These are phyloP conservation scores for Tor tambroides DNA, from an alignment of 2,113 vertebrate genomes.

Conservation along the genomic window DNA sequence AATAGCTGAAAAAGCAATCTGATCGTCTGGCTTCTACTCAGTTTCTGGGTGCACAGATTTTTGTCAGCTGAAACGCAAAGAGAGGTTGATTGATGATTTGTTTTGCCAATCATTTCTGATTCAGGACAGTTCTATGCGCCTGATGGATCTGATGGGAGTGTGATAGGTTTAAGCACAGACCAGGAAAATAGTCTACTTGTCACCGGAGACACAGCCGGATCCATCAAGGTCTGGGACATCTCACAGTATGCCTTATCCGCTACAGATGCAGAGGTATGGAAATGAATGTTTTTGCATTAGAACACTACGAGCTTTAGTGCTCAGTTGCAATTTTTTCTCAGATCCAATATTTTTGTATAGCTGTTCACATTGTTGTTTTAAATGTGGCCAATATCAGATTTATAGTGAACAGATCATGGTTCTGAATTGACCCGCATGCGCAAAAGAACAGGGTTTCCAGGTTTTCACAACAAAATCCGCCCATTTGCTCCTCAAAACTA, in stretches of 20 bases:
- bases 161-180: slow-evolving; percentile 67
- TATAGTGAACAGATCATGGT: too few species aligned
- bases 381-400: too few species aligned
- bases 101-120: background rate
- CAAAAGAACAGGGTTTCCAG: too few species aligned
- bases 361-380: too few species aligned
- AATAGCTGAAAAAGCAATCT: background rate
- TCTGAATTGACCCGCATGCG: too few species aligned
- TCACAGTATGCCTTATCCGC: slow-evolving; percentile 57
- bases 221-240: slow-evolving; percentile 71
- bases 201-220: slow-evolving; percentile 68
- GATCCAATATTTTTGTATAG: too few species aligned
- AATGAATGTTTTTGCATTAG: too few species aligned
- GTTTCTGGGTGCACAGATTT: background rate
- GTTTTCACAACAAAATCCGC: too few species aligned
- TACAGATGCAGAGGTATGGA: slow-evolving; percentile 49
- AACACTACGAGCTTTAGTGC: too few species aligned
- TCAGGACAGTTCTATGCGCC: slow-evolving; percentile 68
- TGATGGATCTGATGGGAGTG: slow-evolving; percentile 47
- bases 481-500: too few species aligned
- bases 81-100: background rate
- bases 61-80: background rate
- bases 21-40: background rate
- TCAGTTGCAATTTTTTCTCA: too few species aligned
- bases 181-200: slow-evolving; percentile 69